These are phyloP conservation scores for Lithophane semibrunnea DNA, from an alignment of 2,888 invertebrate species.

Conservation along the genomic window DNA sequence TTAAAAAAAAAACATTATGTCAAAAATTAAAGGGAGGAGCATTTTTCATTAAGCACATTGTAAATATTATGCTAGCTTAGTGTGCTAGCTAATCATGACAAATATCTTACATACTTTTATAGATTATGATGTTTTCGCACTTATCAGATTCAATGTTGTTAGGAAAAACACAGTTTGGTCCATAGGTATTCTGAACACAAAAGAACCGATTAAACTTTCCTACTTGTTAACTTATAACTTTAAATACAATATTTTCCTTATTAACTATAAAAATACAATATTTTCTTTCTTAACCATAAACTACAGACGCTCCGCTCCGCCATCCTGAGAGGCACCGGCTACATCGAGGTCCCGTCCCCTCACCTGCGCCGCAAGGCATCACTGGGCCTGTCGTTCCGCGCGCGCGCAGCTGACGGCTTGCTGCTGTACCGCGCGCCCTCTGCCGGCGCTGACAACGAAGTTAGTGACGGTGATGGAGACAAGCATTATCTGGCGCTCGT, in stretches of 20 bases:
- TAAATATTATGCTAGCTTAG: background rate
- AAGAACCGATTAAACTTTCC: background rate
- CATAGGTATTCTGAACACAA: background rate
- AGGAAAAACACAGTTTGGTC: background rate
- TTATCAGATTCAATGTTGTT: background rate
- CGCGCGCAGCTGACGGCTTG: constrained; percentile 92
- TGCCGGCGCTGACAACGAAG: constrained; percentile 72
- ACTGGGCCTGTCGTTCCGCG: constrained; percentile 94
- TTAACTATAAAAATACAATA: no score
- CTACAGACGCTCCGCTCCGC: constrained; percentile 92
- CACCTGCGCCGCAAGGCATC: constrained; percentile 92
- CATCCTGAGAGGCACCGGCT: constrained; percentile 95
- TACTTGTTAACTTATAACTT: background rate
- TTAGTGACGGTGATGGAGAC: constrained; percentile 77
- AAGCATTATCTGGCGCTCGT: constrained; percentile 80
- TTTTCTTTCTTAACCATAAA: no score
- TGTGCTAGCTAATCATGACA: background rate
- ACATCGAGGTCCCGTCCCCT: constrained; percentile 93
- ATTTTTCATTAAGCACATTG: no score
- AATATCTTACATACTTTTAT: background rate
- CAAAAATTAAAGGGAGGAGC: background rate
- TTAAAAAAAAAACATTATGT: background rate
- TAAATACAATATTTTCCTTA: no score
- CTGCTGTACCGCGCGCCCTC: constrained; percentile 92
- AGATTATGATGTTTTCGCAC: background rate